These are phyloP conservation scores for Himalopsyche phryganea DNA, from an alignment of 1,140 invertebrate species.

Conservation along the genomic window DNA sequence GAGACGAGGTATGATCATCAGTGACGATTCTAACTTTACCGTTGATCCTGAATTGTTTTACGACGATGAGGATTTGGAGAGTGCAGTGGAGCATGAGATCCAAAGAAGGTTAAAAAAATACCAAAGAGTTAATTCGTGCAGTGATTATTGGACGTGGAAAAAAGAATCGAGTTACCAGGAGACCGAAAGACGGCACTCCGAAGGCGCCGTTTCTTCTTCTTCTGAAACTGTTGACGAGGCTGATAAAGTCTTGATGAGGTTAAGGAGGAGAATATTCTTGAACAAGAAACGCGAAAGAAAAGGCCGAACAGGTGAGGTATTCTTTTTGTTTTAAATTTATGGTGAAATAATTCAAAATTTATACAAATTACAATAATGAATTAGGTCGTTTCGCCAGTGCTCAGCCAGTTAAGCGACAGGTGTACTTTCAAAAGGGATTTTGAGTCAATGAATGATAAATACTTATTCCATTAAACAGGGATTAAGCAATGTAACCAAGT, in stretches of 20 bases:
- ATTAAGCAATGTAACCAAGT: too few species aligned
- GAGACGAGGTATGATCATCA: slow-evolving; percentile 27
- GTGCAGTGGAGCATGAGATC: slow-evolving; percentile 45
- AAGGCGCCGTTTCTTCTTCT: slow-evolving; percentile 43
- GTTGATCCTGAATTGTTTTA: slow-evolving; percentile 16
- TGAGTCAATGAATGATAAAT: too few species aligned
- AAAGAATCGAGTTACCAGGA: slow-evolving; percentile 37
- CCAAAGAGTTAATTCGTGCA: slow-evolving; percentile 48
- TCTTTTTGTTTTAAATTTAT: background rate
- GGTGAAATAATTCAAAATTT: too few species aligned
- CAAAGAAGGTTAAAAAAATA: slow-evolving; percentile 50
- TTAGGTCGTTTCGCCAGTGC: too few species aligned
- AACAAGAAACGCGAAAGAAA: slow-evolving; percentile 50
- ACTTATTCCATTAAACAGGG: too few species aligned
- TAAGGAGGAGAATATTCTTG: slow-evolving; percentile 50
- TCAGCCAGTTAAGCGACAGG: too few species aligned
- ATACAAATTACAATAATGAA: too few species aligned
- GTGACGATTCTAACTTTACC: slow-evolving; percentile 16
- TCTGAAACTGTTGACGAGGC: slow-evolving; percentile 53
- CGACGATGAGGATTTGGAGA: slow-evolving; percentile 37
- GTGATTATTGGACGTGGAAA: slow-evolving; percentile 39
- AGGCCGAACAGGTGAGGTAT: slow-evolving; percentile 22
- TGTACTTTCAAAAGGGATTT: too few species aligned
- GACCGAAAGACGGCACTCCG: slow-evolving; percentile 39
- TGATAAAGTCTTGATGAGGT: slow-evolving; percentile 48